These are phyloP conservation scores for Pheosia gnoma DNA, from an alignment of 2,888 invertebrate genomes.

Conservation along the genomic window DNA sequence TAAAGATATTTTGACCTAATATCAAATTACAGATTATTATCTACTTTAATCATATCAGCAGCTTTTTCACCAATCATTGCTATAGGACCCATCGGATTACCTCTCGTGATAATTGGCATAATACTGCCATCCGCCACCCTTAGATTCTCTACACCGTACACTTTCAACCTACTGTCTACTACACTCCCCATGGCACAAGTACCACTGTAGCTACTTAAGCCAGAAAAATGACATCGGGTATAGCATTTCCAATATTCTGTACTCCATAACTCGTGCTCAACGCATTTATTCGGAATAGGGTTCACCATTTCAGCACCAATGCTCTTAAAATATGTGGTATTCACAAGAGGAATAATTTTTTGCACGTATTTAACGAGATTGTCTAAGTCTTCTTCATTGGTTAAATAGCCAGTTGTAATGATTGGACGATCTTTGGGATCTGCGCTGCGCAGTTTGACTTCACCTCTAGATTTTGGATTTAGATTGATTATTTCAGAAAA, in stretches of 20 bases:
- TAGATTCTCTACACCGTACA: slow-evolving; percentile 51
- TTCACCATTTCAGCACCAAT: slow-evolving; percentile 24
- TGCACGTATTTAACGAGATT: slow-evolving; percentile 20
- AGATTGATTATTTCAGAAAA: slow-evolving; percentile 20
- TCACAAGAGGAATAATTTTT: slow-evolving; percentile 16
- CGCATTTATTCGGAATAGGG: slow-evolving; percentile 11
- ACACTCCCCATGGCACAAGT: slow-evolving; percentile 44
- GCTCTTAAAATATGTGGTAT: slow-evolving; percentile 26
- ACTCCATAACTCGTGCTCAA: slow-evolving; percentile 15
- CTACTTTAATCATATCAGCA: slow-evolving; percentile 29
- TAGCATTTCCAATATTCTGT: slow-evolving; percentile 38
- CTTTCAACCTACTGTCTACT: slow-evolving; percentile 32
- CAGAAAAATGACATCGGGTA: slow-evolving; percentile 21
- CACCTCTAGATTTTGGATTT: slow-evolving; percentile 28
- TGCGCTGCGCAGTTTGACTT: slow-evolving; percentile 18
- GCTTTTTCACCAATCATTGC: slow-evolving; percentile 89
- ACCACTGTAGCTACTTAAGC: slow-evolving; percentile 27
- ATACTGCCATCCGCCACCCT: slow-evolving; percentile 89
- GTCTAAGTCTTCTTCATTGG: slow-evolving; percentile 20
- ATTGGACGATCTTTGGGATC: slow-evolving; percentile 24
- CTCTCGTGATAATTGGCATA: slow-evolving; percentile 89
- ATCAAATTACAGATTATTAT: slow-evolving; percentile 4
- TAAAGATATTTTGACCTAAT: slow-evolving; percentile 45
- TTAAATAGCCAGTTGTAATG: slow-evolving; percentile 22
- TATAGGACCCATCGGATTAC: slow-evolving; percentile 89